Percentiles rank a stretch among this genome's conserved stretches.
Evolutionary conservation across 2,797 vertebrate genomes (phyloP).

Genomic region (Lutjanus campechanus): DNA sequence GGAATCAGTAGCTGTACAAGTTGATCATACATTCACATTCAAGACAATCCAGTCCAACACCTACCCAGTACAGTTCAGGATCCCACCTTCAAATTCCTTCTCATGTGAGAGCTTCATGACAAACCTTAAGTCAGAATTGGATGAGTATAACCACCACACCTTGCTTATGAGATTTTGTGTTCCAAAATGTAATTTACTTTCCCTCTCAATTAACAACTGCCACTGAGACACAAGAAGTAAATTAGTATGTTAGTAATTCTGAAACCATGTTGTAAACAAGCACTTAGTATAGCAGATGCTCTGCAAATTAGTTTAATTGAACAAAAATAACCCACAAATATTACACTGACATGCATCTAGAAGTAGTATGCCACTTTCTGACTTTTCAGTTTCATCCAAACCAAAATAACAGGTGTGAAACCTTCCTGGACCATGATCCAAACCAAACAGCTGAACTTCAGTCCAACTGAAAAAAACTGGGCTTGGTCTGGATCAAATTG

Average conservation of each 20-base stretch:
- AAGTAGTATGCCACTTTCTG: background rate
- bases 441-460: no score
- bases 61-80: background rate
- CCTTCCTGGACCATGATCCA: no score
- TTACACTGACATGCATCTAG: background rate
- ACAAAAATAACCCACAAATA: background rate
- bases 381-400: no score
- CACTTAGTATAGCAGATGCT: background rate
- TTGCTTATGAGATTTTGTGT: background rate
- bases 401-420: no score
- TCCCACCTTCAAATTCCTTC: background rate
- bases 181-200: background rate
- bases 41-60: background rate
- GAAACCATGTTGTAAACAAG: background rate
- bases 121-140: background rate
- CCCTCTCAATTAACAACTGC: background rate
- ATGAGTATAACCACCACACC: background rate
- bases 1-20: background rate
- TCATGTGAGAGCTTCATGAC: background rate
- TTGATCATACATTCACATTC: no score
- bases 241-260: background rate
- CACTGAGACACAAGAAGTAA: background rate
- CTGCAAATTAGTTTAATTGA: background rate
- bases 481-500: no score
- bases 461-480: no score